Conservation (phyloP, 2,888 invertebrate genomes). For the Phrixothrix hirtus region DNA sequence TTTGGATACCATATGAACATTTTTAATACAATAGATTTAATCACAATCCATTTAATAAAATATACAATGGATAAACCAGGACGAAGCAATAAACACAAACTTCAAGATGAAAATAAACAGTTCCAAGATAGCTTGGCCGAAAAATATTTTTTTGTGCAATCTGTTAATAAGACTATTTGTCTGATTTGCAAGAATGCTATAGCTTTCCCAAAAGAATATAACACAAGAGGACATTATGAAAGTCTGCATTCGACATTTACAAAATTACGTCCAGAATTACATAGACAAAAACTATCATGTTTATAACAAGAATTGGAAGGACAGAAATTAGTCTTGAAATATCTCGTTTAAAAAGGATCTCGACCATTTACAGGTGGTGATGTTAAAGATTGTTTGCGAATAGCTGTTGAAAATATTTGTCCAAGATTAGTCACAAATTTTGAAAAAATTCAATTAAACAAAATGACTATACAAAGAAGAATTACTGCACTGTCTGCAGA, state of each 20-base stretch:
- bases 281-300: no score
- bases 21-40: neutral
- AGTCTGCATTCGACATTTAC: no score
- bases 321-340: conserved; percentile 1
- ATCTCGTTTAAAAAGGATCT: neutral
- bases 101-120: conserved; percentile 1
- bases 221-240: no score
- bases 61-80: no score
- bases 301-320: neutral
- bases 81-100: no score
- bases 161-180: neutral
- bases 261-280: no score
- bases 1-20: no score
- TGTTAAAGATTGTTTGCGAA: conserved; percentile 2
- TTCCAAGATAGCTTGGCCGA: neutral
- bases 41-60: conserved; percentile 2
- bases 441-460: no score
- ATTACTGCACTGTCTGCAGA: no score
- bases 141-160: conserved; percentile 1
- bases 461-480: no score
- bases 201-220: neutral
- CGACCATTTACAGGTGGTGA: no score
- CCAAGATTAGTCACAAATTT: neutral
- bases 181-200: neutral
- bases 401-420: neutral